phyloP scores from a whole-genome alignment of 2,888 invertebrate species.

The Antheraea assamensis region DNA sequence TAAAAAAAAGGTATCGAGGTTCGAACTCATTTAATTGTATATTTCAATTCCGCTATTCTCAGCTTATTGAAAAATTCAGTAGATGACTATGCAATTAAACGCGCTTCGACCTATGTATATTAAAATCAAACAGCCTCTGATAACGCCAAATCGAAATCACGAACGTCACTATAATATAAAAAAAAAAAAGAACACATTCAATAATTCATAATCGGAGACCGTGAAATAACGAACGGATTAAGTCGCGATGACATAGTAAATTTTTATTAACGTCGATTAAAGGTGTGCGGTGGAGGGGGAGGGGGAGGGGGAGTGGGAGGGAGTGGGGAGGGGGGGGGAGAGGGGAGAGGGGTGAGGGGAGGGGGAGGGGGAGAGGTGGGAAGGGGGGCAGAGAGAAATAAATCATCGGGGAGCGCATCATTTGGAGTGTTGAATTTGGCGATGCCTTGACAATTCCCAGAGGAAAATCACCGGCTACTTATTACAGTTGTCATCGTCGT shows the following conservation, averaged over 20 bases:
- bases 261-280: slow-evolving; percentile 54
- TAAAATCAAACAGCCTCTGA: neutral
- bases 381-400: slow-evolving; percentile 65
- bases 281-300: too few relatives aligned
- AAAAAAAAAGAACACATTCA: slow-evolving; percentile 17
- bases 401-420: slow-evolving; percentile 63
- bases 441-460: slow-evolving; percentile 61
- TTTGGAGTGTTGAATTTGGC: slow-evolving; percentile 73
- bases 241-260: slow-evolving; percentile 68
- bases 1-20: too few relatives aligned
- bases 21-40: neutral
- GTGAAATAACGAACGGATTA: slow-evolving; percentile 75
- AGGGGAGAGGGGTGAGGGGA: too few relatives aligned
- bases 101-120: neutral
- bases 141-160: slow-evolving; percentile 13
- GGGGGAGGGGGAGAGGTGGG: too few relatives aligned
- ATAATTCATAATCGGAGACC: slow-evolving; percentile 40
- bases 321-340: too few relatives aligned
- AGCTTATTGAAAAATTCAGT: neutral
- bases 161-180: slow-evolving; percentile 13
- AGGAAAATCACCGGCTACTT: slow-evolving; percentile 56
- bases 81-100: neutral
- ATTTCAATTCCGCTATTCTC: neutral
- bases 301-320: too few relatives aligned
- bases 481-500: slow-evolving; percentile 69